Base-by-base conservation (phyloP, 2,797 vertebrate genomes). In the Melanotaenia pygmaea region DNA sequence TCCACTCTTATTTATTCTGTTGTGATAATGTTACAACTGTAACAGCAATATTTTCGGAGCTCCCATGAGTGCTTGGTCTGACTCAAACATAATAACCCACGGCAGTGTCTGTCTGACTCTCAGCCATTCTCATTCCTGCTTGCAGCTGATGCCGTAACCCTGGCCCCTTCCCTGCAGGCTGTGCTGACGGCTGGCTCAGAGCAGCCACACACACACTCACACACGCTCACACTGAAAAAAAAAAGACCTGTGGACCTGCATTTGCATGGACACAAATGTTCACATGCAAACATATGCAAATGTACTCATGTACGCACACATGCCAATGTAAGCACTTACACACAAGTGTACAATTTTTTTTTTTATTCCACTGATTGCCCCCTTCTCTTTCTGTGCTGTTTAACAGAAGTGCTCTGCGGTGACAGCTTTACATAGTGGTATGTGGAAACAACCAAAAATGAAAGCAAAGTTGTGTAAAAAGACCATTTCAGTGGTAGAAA, bases 71-170 rank as follows among this genome's bases (percentile, higher is more conserved):
- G 84, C 79, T 82, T 77, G 91, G 89, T 93, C 92, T 93, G 91
- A 93, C 92, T 94, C 91, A 92, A 93, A 92, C 91, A 92, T 92
- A 93, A 93, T 93, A 93, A 93, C 92, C 92, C 92, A 93, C 88
- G 93, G 93, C 92, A 85, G 85, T 92, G 92, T 91, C 92, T 93
- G 91, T 93, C 91, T 93, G 91, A 93, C 91, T 93, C 89, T 91
- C 91, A 90, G 91, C 90, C 91, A 90, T 91, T 93, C 93, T 92
- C 91, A 91, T 91, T 92, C 91, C 90, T 86, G 91, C 92, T 93
- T 88, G 92, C 92, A 93, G 93, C 92, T 94, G 92, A 93, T 93
- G 92, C 93, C 91, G 87, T 93, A 93, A 93, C 92, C 92, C 91
- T 72, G 84, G 90, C 90, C 91, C 88, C 91, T 91, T 91, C 90